Evolutionary conservation across 2,113 vertebrate species (phyloP).

Genomic region (Indicator maculatus): DNA sequence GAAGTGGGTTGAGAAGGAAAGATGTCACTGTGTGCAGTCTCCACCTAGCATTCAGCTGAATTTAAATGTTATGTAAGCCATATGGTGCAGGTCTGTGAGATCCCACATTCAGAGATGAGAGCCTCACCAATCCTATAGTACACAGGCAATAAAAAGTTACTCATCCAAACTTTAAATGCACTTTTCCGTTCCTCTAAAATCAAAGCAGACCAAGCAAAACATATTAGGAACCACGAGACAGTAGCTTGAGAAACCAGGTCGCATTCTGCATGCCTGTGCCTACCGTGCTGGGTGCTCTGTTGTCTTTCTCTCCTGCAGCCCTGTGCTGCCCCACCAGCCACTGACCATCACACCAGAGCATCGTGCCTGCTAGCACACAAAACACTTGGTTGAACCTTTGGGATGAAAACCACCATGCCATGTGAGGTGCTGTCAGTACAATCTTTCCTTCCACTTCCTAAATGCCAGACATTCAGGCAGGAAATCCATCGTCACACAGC

Average conservation of each 20-base stretch:
- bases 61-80: neutral
- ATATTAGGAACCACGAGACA: neutral
- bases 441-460: neutral
- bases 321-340: neutral
- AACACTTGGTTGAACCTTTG: neutral
- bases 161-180: neutral
- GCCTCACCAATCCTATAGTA: neutral
- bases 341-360: neutral
- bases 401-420: neutral
- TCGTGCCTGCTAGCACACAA: neutral
- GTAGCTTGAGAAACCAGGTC: neutral
- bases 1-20: neutral
- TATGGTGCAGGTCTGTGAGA: neutral
- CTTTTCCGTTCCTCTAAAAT: neutral
- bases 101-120: neutral
- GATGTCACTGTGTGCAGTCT: rapidly evolving
- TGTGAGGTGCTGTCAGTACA: neutral
- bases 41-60: neutral
- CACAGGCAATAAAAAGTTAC: neutral
- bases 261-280: neutral
- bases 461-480: neutral
- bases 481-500: neutral
- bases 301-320: neutral
- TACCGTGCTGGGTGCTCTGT: neutral
- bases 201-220: neutral